Evolutionary conservation across 1,140 invertebrate species (phyloP), one percentile per base, ranked within the genome.

Genomic region (Galendromus occidentalis): DNA sequence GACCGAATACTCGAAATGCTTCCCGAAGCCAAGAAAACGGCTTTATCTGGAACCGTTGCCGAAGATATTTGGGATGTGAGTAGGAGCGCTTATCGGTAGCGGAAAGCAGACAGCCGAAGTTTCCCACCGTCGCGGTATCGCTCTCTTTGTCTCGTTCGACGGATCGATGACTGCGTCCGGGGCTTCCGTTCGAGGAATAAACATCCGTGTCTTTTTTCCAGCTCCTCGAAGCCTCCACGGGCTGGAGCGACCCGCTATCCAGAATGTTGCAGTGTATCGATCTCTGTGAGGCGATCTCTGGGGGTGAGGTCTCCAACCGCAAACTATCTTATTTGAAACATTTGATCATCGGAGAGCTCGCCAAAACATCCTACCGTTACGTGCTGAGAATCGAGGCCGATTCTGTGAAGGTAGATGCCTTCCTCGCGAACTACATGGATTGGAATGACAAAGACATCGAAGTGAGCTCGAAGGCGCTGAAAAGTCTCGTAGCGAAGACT

Each of bases 381-480:
- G 25, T 59, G 25, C 20, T 59, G 25, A 17, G 20, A 59, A 17
- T 59, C 25, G 51, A 59, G 14, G 25, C n/a, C 33, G 17, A 25
- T 25, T 29, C 51, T 1, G 17, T 33, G 22, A 59, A 25, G 22
- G 51, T 33, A 4, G 51, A 4, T 4, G 20, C 1, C 17, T 59
- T 59, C 33, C 12, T 59, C 12, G 51, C n/a, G 12, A 59, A 25
- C 51, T 59, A 59, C 22, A 25, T 59, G 14, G 12, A 59, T 22
- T 59, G 51, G 51, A 17, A 29, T 25, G 51, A 59, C 51, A 59
- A 59, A 22, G 51, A 59, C 22, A 59, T 59, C 9, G 51, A 59
- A 22, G 14, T 29, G 4, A 22, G 25, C 51, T 17, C 51, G 14
- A 59, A 59, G 9, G 51, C 51, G 51, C 9, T 59, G 14, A 59